Base-by-base conservation (phyloP, 2,113 vertebrate genomes). In the Circaetus cinerascens region DNA sequence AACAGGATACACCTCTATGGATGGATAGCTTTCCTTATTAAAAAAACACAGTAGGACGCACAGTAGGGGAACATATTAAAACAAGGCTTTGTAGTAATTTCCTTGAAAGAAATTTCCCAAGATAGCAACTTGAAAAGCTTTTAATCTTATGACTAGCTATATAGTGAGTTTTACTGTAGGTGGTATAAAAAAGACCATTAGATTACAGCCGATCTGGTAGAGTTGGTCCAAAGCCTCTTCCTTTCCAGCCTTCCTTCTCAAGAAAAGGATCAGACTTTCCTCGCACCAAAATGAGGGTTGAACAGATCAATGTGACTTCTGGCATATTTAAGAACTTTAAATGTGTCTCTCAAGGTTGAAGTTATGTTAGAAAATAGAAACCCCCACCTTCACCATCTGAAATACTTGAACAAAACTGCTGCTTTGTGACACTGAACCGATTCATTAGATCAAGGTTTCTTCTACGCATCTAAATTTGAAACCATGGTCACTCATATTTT, bases 21-120 rank as follows among this genome's bases (percentile, higher is more conserved):
- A 99, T 99, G 99, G 98, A 98, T 99, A 99, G 98, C 98, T 99
- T 99, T 99, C 98, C 99, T 99, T 99, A 99, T 99, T 99, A 99
- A 99, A 99, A 99, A 98, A 98, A 97, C 99, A 98, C 99, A 99
- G 99, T 98, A 98, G 99, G 99, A 98, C 94, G 97, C 99, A 98
- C 99, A 98, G 99, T 98, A 98, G 99, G 98, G 98, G 98, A 98
- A 98, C 96, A 69, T 97, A 98, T 98, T 99, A 99, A 99, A 99
- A 99, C 99, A 99, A 99, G 98, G 98, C 98, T 99, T 99, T 99
- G 98, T 98, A 98, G 98, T 98, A 98, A 99, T 99, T 99, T 99
- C 98, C 98, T 98, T 98, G 96, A 95, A 98, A 98, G 96, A 98
- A 98, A 98, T 98, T 98, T 98, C 98, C 98, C 98, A 98, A 98